Evolutionary conservation across 2,888 invertebrate species (phyloP), one percentile per base, ranked within the genome.

Genomic region (Eledone cirrhosa): DNA sequence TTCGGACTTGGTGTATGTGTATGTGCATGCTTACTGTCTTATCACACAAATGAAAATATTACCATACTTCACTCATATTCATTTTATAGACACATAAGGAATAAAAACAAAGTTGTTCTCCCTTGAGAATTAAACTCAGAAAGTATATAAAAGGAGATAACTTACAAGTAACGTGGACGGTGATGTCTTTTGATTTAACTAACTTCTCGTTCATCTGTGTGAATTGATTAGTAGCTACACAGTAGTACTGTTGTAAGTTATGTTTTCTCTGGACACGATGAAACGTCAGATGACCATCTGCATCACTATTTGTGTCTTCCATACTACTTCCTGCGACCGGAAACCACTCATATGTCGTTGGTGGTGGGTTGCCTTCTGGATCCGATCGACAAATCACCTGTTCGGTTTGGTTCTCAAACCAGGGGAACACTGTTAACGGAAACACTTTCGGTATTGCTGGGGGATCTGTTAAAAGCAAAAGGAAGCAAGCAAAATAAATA

Each of bases 271-370:
- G 29, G 33, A 72, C 29, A 13, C 31, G 41, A 19, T 41, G 27
- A 31, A 72, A 72, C 22, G 72, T 19, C 33, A 72, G 13, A 11
- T 14, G 72, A 22, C 72, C 72, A n/a, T 72, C 72, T 41, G 33
- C 72, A 33, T 72, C 33, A 22, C 72, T 72, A 31, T 72, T 31
- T 13, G 41, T 72, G 22, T 72, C 33, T 31, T 72, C 31, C n/a
- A n/a, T 41, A 13, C 41, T 72, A 31, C 41, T 24, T 24, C 41
- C 72, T n/a, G 29, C 33, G 41, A 31, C 31, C n/a, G 72, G 41
- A 41, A 72, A n/a, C 72, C 72, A 72, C n/a, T 41, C 72, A 41
- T 72, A 72, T n/a, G 72, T 41, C 24, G 72, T 72, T 41, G 72
- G 72, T 22, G 72, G 72, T n/a, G 72, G 72, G 13, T 72, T 72